Percentiles rank a stretch among this genome's conserved stretches.
Evolutionary conservation across 2,113 vertebrate species (phyloP).

Genomic region (Dunckerocampus dactyliophorus): DNA sequence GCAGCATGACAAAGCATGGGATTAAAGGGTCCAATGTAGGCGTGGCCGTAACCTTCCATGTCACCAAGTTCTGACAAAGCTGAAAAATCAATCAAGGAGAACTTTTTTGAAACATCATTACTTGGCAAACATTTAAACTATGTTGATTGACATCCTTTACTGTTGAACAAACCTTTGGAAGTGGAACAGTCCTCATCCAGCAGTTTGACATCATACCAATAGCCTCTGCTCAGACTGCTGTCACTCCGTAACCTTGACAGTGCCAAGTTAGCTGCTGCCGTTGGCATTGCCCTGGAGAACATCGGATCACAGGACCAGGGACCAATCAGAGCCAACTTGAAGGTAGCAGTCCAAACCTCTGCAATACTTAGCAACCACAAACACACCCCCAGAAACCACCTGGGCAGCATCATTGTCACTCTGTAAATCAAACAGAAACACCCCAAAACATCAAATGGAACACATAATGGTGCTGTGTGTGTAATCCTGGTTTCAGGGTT

Average conservation of each 20-base stretch:
- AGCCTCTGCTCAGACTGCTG: constrained; percentile 47
- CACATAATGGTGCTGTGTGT: constrained; percentile 4
- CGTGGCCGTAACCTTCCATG: constrained; percentile 64
- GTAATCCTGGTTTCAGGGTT: constrained; percentile 1
- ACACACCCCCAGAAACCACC: constrained; percentile 24
- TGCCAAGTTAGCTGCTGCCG: constrained; percentile 74
- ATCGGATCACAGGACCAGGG: constrained; percentile 84
- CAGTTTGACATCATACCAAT: constrained; percentile 73
- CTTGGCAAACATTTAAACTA: neutral
- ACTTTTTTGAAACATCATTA: neutral
- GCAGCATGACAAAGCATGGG: constrained; percentile 59
- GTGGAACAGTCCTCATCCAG: constrained; percentile 56
- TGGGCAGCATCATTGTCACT: constrained; percentile 32
- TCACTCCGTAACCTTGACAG: constrained; percentile 69
- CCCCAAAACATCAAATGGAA: neutral
- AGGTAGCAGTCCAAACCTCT: constrained; percentile 43
- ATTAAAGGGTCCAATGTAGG: constrained; percentile 64
- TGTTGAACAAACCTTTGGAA: constrained; percentile 51
- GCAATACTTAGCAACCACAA: constrained; percentile 45
- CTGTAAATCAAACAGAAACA: neutral
- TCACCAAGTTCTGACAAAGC: constrained; percentile 47
- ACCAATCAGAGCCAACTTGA: constrained; percentile 78
- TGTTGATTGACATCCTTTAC: neutral
- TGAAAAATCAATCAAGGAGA: constrained; percentile 13
- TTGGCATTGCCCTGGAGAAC: constrained; percentile 71